Conservation (phyloP, 2,113 vertebrate genomes). For the Zootoca vivipara region DNA sequence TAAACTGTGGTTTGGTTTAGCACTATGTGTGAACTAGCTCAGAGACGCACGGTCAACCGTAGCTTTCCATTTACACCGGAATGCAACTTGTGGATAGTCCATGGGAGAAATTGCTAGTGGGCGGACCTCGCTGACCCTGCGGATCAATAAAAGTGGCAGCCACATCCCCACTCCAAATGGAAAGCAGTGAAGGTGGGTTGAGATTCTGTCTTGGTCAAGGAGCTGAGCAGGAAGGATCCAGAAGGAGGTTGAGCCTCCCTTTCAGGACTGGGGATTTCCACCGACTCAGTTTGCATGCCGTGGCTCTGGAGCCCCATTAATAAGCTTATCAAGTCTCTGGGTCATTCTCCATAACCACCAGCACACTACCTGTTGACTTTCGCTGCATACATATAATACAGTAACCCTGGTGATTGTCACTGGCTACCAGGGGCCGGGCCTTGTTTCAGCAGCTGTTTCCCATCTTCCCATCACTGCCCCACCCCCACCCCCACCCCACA, state of each 20-base stretch:
- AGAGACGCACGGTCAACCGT: not conserved
- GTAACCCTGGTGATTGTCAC: not conserved
- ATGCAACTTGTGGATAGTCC: not conserved
- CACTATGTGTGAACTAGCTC: no score
- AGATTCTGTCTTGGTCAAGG: not conserved
- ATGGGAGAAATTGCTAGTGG: no score
- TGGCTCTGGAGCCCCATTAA: not conserved
- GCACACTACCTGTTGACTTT: no score
- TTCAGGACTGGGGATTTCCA: not conserved
- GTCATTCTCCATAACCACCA: not conserved
- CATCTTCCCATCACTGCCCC: not conserved
- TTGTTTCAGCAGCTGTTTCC: not conserved
- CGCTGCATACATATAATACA: not conserved
- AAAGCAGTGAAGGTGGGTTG: not conserved
- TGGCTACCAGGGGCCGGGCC: not conserved
- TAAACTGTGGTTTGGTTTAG: no score
- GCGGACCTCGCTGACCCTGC: not conserved
- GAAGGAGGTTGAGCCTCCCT: not conserved
- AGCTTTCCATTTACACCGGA: not conserved
- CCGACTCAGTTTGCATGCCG: no score
- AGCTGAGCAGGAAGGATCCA: not conserved
- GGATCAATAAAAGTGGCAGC: not conserved
- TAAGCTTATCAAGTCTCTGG: not conserved
- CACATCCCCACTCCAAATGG: not conserved
- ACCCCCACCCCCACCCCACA: no score